Evolutionary conservation across 1,140 invertebrate species (phyloP).

Genomic region (Monomorium pharaonis): DNA sequence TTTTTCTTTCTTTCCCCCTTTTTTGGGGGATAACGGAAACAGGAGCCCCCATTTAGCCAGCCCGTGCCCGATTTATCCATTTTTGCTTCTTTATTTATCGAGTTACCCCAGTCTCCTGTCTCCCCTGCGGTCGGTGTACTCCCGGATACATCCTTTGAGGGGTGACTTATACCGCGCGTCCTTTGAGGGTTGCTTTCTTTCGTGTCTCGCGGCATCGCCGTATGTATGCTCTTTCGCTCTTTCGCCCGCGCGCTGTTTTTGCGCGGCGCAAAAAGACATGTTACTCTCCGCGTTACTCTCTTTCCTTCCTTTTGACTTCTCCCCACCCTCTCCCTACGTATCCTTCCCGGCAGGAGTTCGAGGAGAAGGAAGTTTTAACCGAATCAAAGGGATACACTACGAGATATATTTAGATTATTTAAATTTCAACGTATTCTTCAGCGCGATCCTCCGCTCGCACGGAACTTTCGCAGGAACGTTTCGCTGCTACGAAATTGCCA

Average conservation of each 20-base stretch:
- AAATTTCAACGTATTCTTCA: background rate
- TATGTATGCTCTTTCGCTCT: background rate
- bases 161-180: slow-evolving; percentile 22
- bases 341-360: background rate
- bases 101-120: slow-evolving; percentile 27
- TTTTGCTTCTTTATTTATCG: slow-evolving; percentile 53
- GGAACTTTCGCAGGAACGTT: background rate
- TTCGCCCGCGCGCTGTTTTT: slow-evolving; percentile 25
- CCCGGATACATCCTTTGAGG: slow-evolving; percentile 63
- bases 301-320: background rate
- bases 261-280: background rate
- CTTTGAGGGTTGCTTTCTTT: slow-evolving; percentile 53
- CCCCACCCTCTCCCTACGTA: background rate
- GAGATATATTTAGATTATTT: slow-evolving; percentile 1
- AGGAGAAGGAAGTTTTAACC: background rate
- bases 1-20: background rate
- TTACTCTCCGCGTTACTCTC: background rate
- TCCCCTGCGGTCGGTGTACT: slow-evolving; percentile 38
- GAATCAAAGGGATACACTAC: slow-evolving; percentile 18
- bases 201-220: background rate
- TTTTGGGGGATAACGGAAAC: slow-evolving; percentile 28
- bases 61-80: slow-evolving; percentile 35
- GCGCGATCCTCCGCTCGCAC: background rate
- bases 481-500: background rate
- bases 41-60: background rate